phyloP scores from a whole-genome alignment of 2,888 invertebrate species.

The Dynastes hyllus region DNA sequence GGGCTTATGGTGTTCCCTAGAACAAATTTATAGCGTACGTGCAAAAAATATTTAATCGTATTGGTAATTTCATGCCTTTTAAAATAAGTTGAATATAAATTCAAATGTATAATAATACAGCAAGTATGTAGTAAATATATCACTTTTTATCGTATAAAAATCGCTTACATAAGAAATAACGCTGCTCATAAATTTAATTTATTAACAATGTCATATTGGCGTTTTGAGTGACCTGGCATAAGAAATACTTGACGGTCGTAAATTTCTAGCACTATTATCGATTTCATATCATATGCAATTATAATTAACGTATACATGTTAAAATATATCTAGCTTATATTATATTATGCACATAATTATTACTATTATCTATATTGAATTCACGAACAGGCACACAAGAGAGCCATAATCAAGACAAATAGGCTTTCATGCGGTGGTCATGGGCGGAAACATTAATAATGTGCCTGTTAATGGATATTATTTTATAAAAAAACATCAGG shows the following conservation, averaged over 20 bases:
- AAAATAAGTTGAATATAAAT: conserved; percentile 16
- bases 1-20: conserved; percentile 13
- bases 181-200: conserved; percentile 34
- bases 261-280: conserved; percentile 29
- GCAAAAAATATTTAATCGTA: not conserved
- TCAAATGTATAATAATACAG: conserved; percentile 14
- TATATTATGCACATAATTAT: conserved; percentile 33
- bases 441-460: conserved; percentile 5
- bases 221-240: conserved; percentile 2
- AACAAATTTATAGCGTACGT: not conserved
- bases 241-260: conserved; percentile 1
- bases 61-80: too few relatives aligned
- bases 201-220: conserved; percentile 2
- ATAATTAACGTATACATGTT: conserved; percentile 31
- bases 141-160: conserved; percentile 25
- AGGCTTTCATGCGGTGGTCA: conserved; percentile 13
- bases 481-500: conserved; percentile 12
- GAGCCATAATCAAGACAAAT: conserved; percentile 14
- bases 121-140: conserved; percentile 17
- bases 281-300: conserved; percentile 22
- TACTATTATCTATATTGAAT: conserved; percentile 29
- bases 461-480: conserved; percentile 24
- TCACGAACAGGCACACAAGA: conserved; percentile 13
- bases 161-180: conserved; percentile 27
- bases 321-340: not conserved